These are phyloP conservation scores for Lycocorax pyrrhopterus DNA, from an alignment of 2,113 vertebrate species.

Conservation along the genomic window DNA sequence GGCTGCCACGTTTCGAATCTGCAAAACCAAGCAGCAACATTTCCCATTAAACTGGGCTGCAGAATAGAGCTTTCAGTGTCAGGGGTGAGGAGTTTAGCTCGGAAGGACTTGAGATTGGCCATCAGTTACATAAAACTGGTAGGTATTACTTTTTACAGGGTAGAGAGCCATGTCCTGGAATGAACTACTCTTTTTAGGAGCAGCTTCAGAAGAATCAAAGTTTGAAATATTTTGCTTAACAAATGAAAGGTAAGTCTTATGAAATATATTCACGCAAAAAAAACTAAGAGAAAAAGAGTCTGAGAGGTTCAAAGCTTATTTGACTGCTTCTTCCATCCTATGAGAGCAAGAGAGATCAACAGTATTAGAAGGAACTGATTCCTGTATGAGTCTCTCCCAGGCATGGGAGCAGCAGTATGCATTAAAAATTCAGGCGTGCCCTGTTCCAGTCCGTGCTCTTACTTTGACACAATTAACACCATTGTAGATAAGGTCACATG, in stretches of 20 bases:
- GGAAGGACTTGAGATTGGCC: not conserved
- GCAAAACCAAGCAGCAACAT: constrained; percentile 20
- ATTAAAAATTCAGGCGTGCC: not conserved
- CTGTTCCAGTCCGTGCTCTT: not conserved
- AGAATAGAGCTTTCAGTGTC: not conserved
- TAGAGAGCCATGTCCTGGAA: not conserved
- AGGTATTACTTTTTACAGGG: not conserved
- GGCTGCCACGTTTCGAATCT: constrained; percentile 83
- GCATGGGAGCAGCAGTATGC: not conserved
- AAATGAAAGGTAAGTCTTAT: not conserved
- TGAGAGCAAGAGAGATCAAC: not conserved
- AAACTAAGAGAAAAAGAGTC: not conserved
- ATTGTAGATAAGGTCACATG: not conserved
- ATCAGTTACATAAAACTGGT: not conserved
- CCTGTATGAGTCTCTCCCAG: not conserved
- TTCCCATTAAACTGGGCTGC: not conserved
- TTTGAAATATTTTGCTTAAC: not conserved
- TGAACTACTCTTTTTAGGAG: not conserved
- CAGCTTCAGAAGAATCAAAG: not conserved
- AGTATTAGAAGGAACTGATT: not conserved
- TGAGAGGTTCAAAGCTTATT: not conserved
- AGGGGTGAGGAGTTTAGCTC: not conserved
- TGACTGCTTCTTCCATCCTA: not conserved
- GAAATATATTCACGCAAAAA: not conserved
- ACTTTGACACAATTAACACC: not conserved